Evolutionary conservation across 2,113 vertebrate genomes (phyloP).

Genomic region (Cathartes aura): DNA sequence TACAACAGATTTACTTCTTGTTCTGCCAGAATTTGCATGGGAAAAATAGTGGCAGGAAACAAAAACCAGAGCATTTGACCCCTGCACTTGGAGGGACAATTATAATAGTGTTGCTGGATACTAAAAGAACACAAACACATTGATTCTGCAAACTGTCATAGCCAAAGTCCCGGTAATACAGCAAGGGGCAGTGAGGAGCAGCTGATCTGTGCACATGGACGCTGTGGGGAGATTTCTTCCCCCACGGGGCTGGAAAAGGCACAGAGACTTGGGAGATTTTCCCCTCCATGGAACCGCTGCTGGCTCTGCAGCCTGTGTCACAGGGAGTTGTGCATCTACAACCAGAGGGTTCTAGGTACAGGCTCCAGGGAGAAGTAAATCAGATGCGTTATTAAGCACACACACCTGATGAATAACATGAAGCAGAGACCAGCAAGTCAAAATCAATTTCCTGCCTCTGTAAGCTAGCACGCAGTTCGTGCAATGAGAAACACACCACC

Average conservation of each 20-base stretch:
- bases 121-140: neutral
- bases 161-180: neutral
- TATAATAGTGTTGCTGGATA: neutral
- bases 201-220: fast-evolving
- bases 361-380: neutral
- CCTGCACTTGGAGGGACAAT: neutral
- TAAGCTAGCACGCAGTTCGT: fast-evolving
- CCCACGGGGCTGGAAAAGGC: neutral
- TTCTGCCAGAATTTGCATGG: neutral
- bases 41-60: neutral
- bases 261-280: neutral
- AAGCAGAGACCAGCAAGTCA: neutral
- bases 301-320: neutral
- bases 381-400: neutral
- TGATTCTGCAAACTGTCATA: neutral
- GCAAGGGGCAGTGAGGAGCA: neutral
- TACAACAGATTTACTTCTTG: neutral
- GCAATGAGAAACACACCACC: neutral
- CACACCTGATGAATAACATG: neutral
- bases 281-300: fast-evolving
- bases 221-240: neutral
- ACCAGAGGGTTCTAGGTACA: neutral
- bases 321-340: neutral
- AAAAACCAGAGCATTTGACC: neutral
- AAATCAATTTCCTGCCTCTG: neutral